Evolutionary conservation across 2,797 vertebrate species (phyloP).

Genomic region (Tokudaia muenninki): DNA sequence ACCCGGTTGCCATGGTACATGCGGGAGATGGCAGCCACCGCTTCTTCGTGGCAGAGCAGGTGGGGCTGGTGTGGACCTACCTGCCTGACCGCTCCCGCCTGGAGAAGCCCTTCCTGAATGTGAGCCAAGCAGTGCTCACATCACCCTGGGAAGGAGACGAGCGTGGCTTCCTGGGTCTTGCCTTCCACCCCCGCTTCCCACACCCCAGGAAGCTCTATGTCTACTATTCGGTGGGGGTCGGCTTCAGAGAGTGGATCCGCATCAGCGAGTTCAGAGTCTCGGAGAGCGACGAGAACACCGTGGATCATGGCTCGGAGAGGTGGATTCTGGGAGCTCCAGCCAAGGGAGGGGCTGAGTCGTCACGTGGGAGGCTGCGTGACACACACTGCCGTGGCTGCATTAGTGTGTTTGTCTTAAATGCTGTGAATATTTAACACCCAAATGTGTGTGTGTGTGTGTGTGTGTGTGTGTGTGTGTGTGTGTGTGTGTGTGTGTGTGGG

Average conservation of each 20-base stretch:
- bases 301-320: constrained; percentile 97
- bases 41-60: constrained; percentile 96
- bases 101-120: constrained; percentile 94
- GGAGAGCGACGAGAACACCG: constrained; percentile 92
- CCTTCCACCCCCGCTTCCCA: constrained; percentile 94
- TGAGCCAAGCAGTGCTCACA: constrained; percentile 93
- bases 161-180: constrained; percentile 95
- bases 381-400: background rate
- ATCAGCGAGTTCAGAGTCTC: constrained; percentile 97
- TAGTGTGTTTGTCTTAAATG: background rate
- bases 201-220: constrained; percentile 95
- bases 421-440: background rate
- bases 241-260: constrained; percentile 94
- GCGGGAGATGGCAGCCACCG: constrained; percentile 95
- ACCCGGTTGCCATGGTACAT: constrained; percentile 96
- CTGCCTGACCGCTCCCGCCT: constrained; percentile 92
- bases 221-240: constrained; percentile 95
- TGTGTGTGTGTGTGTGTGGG: too few species aligned
- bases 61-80: constrained; percentile 97
- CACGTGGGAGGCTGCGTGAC: background rate
- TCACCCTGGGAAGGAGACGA: constrained; percentile 98
- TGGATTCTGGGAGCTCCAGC: constrained; percentile 78
- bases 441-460: background rate
- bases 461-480: too few species aligned
- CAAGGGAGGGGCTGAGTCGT: background rate